A percentile compares a stretch with the other conserved stretches of the same genome.
phyloP scores from a whole-genome alignment of 2,113 vertebrate genomes.

The Turdus rufiventris region DNA sequence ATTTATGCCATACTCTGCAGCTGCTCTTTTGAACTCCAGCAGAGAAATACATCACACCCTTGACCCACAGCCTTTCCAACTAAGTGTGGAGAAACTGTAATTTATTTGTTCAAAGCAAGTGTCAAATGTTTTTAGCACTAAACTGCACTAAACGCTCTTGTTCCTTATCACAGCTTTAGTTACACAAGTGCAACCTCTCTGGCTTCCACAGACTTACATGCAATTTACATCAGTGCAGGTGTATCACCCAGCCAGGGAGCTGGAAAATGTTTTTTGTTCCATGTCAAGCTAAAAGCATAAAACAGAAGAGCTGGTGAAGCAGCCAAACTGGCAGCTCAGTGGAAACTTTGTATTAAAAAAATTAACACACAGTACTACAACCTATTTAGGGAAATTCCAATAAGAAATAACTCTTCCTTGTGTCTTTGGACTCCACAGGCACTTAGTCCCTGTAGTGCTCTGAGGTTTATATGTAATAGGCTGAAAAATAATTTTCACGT shows the following conservation, averaged over 20 bases:
- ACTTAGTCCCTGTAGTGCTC: background rate
- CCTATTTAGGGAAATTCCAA: background rate
- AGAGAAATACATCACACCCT: conserved; percentile 22
- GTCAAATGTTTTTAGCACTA: background rate
- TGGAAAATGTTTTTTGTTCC: background rate
- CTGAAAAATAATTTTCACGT: background rate
- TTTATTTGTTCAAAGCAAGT: conserved; percentile 22
- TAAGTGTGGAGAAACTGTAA: background rate
- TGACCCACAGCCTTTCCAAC: conserved; percentile 7
- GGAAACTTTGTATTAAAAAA: background rate
- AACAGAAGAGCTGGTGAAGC: background rate
- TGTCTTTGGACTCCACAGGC: background rate
- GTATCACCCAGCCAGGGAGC: background rate
- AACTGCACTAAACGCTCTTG: background rate
- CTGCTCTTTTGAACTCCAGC: conserved; percentile 47
- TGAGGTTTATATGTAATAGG: background rate
- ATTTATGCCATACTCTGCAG: conserved; percentile 30
- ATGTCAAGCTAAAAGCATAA: background rate
- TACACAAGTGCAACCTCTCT: background rate
- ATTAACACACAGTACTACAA: background rate
- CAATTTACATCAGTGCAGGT: background rate
- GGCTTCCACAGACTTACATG: background rate
- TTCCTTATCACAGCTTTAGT: background rate
- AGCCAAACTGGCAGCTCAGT: background rate
- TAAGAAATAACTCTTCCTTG: background rate